Conservation (phyloP, 2,797 vertebrate species). For the Geotrypetes seraphini region DNA sequence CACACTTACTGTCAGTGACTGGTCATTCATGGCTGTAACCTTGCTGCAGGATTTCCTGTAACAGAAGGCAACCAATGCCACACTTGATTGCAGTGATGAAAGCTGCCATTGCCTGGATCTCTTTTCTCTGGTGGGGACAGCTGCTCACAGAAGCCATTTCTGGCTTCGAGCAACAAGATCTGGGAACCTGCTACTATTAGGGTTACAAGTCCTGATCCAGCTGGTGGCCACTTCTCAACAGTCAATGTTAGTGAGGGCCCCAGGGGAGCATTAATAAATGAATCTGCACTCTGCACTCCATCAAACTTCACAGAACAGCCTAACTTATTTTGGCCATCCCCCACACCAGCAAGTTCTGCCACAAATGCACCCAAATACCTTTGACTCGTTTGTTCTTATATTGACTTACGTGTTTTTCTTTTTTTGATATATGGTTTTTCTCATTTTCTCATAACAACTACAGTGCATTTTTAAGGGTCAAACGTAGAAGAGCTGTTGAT, state of each 20-base stretch:
- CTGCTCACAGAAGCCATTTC: conserved; percentile 5
- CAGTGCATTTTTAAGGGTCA: conserved; percentile 3
- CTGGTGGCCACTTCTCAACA: conserved; percentile 28
- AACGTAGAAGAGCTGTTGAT: conserved; percentile 13
- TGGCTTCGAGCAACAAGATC: conserved; percentile 12
- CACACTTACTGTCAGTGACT: background rate
- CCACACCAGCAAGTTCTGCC: too few relatives aligned
- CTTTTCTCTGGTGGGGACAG: conserved; percentile 31
- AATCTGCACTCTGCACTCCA: conserved; percentile 3
- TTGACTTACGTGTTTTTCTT: too few relatives aligned
- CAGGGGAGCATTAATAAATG: conserved; percentile 5
- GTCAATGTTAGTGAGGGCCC: conserved; percentile 8
- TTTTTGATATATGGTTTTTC: background rate
- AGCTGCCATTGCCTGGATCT: conserved; percentile 5
- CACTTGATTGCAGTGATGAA: background rate
- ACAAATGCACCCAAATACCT: too few relatives aligned
- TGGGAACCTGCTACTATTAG: conserved; percentile 12
- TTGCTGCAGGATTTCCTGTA: conserved; percentile 10
- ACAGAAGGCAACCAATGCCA: too few relatives aligned
- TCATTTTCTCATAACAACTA: background rate
- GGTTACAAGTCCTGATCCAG: conserved; percentile 27
- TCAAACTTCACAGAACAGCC: conserved; percentile 22
- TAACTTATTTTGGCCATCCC: conserved; percentile 11
- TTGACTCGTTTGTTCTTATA: too few relatives aligned
- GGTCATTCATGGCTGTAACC: background rate